These are phyloP conservation scores for Lepidochrysops patricia DNA, from an alignment of 2,888 invertebrate species.

Conservation along the genomic window DNA sequence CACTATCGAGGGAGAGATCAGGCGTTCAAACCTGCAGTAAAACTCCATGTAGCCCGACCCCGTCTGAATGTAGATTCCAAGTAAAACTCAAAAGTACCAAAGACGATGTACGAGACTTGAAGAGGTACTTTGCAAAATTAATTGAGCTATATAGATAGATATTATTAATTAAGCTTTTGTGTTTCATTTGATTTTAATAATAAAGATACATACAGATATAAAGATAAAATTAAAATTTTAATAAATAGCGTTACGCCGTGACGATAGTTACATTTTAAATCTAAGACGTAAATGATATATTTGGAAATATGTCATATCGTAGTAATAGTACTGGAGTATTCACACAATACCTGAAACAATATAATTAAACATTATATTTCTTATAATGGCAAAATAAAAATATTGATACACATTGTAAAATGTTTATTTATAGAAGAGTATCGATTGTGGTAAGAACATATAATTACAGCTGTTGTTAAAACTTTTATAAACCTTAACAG, in stretches of 20 bases:
- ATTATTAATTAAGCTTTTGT: slow-evolving; percentile 40
- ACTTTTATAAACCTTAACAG: background rate
- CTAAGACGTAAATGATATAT: too few species aligned
- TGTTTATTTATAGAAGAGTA: background rate
- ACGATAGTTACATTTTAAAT: too few species aligned
- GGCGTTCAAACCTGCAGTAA: slow-evolving; percentile 49
- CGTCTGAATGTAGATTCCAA: slow-evolving; percentile 51
- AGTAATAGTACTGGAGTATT: too few species aligned
- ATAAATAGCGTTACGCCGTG: too few species aligned
- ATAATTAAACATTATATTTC: too few species aligned
- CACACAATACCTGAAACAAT: too few species aligned
- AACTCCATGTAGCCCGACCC: slow-evolving; percentile 30
- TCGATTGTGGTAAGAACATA: background rate
- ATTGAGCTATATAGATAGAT: slow-evolving; percentile 53
- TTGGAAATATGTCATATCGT: too few species aligned
- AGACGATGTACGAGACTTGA: slow-evolving; percentile 45
- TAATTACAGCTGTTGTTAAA: background rate
- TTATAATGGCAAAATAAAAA: background rate
- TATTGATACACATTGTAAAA: background rate
- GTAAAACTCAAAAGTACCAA: slow-evolving; percentile 57
- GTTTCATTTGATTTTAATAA: slow-evolving; percentile 16
- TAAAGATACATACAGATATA: too few species aligned
- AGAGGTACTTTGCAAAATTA: slow-evolving; percentile 40
- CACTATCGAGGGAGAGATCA: slow-evolving; percentile 46
- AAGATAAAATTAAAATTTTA: too few species aligned